Evolutionary conservation across 2,888 invertebrate species (phyloP).

Genomic region (Cerceris ruficornis): DNA sequence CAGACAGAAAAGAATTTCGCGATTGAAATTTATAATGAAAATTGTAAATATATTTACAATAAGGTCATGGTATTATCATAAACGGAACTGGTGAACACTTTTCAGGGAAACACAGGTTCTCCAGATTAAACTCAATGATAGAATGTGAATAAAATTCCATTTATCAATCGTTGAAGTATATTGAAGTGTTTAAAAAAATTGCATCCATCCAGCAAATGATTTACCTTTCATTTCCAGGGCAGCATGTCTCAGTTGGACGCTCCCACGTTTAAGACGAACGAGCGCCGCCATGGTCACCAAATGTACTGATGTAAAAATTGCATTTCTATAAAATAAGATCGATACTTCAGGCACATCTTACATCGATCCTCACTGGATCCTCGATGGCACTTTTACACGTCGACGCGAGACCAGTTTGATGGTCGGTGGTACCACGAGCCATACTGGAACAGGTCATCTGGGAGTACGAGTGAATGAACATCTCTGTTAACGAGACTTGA

Average conservation of each 20-base stretch:
- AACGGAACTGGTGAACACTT: too few species aligned
- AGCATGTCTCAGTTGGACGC: constrained; percentile 84
- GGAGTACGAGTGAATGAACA: constrained; percentile 66
- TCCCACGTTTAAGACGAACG: constrained; percentile 82
- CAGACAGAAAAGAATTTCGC: background rate
- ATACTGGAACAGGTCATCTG: constrained; percentile 54
- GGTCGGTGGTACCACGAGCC: constrained; percentile 59
- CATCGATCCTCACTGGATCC: background rate
- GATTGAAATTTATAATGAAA: background rate
- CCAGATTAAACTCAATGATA: too few species aligned
- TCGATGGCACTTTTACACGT: constrained; percentile 22
- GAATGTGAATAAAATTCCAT: too few species aligned
- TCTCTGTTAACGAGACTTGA: constrained; percentile 80
- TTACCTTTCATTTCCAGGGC: constrained; percentile 84
- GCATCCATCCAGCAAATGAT: background rate
- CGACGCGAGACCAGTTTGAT: constrained; percentile 56
- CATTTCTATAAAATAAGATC: constrained; percentile 45
- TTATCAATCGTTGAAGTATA: too few species aligned
- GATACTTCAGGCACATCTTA: constrained; percentile 60
- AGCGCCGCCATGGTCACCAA: constrained; percentile 77
- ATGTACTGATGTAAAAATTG: constrained; percentile 34
- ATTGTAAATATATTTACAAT: too few species aligned
- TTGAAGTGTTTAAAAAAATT: too few species aligned
- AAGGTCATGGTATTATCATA: too few species aligned
- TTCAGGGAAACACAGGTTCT: too few species aligned